phyloP scores from a whole-genome alignment of 2,113 vertebrate genomes.

The Anolis sagrei region DNA sequence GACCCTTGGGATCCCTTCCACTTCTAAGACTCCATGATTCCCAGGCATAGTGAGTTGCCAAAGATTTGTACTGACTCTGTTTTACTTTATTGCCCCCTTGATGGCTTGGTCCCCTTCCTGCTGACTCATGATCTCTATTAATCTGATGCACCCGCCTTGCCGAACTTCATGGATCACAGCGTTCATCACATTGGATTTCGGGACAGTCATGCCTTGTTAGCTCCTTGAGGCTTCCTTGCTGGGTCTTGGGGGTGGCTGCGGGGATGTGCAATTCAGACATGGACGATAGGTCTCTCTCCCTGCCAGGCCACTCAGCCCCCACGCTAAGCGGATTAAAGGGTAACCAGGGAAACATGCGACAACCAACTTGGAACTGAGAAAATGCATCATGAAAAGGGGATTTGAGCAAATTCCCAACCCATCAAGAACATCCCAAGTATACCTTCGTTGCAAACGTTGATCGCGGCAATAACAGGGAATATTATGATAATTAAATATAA shows the following conservation, averaged over 20 bases:
- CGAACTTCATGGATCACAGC: background rate
- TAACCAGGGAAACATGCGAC: background rate
- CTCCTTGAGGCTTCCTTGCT: background rate
- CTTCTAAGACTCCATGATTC: too few species aligned
- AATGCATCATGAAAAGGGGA: background rate
- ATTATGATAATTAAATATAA: background rate
- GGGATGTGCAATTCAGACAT: background rate
- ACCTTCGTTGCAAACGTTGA: background rate
- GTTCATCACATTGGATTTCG: background rate
- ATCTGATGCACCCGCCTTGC: background rate
- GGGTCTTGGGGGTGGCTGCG: background rate
- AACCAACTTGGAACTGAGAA: background rate
- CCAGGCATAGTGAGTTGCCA: too few species aligned
- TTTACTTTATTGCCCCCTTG: too few species aligned
- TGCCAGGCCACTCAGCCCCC: background rate
- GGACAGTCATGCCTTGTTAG: conserved; percentile 16
- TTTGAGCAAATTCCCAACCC: background rate
- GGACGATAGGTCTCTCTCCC: fast-evolving
- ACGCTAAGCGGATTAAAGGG: background rate
- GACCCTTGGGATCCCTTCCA: too few species aligned
- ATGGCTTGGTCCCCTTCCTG: too few species aligned
- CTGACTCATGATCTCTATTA: background rate
- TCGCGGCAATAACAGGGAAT: background rate
- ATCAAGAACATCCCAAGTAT: too few species aligned
- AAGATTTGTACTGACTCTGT: too few species aligned